Evolutionary conservation across 2,113 vertebrate genomes (phyloP).

Genomic region (Pygathrix nemaeus): DNA sequence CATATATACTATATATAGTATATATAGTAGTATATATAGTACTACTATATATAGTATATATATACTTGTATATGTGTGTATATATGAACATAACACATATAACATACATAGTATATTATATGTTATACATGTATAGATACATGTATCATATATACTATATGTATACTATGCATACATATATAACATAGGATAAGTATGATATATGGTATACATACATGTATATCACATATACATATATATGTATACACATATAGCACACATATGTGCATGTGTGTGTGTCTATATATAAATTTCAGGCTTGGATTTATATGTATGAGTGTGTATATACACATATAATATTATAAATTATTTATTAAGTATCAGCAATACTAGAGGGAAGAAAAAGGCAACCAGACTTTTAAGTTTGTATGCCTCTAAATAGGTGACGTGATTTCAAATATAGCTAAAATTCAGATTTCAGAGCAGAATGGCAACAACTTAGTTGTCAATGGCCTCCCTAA

Average conservation of each 20-base stretch:
- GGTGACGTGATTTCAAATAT: neutral
- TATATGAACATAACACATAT: too few relatives aligned
- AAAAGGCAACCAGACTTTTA: neutral
- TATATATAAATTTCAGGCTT: too few relatives aligned
- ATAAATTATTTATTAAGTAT: neutral
- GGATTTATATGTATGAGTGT: too few relatives aligned
- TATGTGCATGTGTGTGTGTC: neutral
- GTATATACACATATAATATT: neutral
- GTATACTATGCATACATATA: neutral
- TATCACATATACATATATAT: neutral
- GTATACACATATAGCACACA: neutral
- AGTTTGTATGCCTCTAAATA: neutral
- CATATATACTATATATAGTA: too few relatives aligned
- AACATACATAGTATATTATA: too few relatives aligned
- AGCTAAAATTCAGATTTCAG: constrained; percentile 1
- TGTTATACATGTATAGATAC: too few relatives aligned
- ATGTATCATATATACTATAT: too few relatives aligned
- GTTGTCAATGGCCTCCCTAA: neutral
- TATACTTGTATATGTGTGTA: neutral
- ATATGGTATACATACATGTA: too few relatives aligned
- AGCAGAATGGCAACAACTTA: neutral
- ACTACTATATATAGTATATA: too few relatives aligned
- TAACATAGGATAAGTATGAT: neutral
- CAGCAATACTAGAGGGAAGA: neutral
- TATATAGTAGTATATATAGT: too few relatives aligned